Percentiles rank a stretch among this genome's conserved stretches.
Evolutionary conservation across 2,113 vertebrate species (phyloP).

Genomic region (Australoheros scitulus): DNA sequence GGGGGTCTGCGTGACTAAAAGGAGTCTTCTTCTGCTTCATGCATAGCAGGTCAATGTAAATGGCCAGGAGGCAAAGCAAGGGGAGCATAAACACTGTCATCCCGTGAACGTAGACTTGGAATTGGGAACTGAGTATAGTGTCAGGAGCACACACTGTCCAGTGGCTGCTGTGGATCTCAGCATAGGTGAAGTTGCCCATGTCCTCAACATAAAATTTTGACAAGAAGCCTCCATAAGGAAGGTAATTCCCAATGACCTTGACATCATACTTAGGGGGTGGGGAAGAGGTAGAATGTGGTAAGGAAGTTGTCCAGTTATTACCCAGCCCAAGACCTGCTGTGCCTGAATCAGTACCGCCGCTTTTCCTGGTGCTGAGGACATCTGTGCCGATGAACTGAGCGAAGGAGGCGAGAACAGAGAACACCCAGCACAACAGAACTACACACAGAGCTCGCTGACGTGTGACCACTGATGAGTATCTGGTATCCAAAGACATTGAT

Average conservation of each 20-base stretch:
- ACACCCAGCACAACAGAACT: slow-evolving; percentile 80
- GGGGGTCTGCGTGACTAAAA: slow-evolving; percentile 23
- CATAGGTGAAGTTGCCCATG: slow-evolving; percentile 71
- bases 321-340: slow-evolving; percentile 47
- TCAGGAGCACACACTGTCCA: slow-evolving; percentile 77
- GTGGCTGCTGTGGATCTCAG: slow-evolving; percentile 76
- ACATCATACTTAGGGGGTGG: slow-evolving; percentile 48
- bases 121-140: slow-evolving; percentile 71
- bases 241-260: slow-evolving; percentile 67
- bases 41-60: slow-evolving; percentile 76
- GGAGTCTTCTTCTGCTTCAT: slow-evolving; percentile 42
- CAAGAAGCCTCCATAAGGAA: slow-evolving; percentile 79
- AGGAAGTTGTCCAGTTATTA: slow-evolving; percentile 66
- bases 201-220: slow-evolving; percentile 79
- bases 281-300: slow-evolving; percentile 15
- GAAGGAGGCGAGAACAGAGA: slow-evolving; percentile 79
- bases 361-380: slow-evolving; percentile 51
- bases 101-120: slow-evolving; percentile 77
- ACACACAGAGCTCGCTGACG: slow-evolving; percentile 63
- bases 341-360: not conserved
- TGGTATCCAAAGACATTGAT: slow-evolving; percentile 48
- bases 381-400: slow-evolving; percentile 80
- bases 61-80: slow-evolving; percentile 69
- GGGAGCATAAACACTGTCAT: slow-evolving; percentile 75
- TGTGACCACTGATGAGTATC: slow-evolving; percentile 75